Evolutionary conservation across 2,888 invertebrate genomes (phyloP).

Genomic region (Corbicula japonica): DNA sequence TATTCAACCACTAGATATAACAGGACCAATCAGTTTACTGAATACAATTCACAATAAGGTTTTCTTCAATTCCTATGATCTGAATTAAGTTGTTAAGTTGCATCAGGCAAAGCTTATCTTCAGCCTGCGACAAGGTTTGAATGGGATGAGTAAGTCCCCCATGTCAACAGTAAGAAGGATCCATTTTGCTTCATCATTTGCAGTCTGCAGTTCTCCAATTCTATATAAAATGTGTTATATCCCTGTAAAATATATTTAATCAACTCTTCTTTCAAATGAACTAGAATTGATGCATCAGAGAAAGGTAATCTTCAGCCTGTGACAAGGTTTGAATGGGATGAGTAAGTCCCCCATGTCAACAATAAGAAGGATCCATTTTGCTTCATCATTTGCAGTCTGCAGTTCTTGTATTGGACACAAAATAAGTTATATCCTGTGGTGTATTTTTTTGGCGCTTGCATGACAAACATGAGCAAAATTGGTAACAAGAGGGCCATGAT

Average conservation of each 20-base stretch:
- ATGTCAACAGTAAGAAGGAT: slow-evolving; percentile 36
- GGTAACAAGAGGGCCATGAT: no score
- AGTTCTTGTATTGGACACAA: not conserved
- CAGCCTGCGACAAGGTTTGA: not conserved
- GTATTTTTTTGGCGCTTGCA: no score
- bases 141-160: slow-evolving; percentile 36
- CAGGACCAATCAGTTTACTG: no score
- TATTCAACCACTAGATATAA: no score
- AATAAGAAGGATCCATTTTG: slow-evolving; percentile 44
- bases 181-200: slow-evolving; percentile 45
- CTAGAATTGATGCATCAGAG: not conserved
- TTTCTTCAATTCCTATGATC: no score
- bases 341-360: slow-evolving; percentile 29
- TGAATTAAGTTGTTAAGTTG: no score
- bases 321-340: slow-evolving; percentile 20
- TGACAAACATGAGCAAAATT: no score
- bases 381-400: slow-evolving; percentile 31
- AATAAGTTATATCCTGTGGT: not conserved
- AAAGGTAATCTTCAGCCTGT: not conserved
- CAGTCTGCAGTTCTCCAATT: not conserved
- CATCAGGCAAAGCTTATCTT: slow-evolving; percentile 6
- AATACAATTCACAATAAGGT: no score
- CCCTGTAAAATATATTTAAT: not conserved
- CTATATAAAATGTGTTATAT: not conserved
- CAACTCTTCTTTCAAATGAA: not conserved